phyloP scores from a whole-genome alignment of 2,888 invertebrate species.

The Patella depressa region DNA sequence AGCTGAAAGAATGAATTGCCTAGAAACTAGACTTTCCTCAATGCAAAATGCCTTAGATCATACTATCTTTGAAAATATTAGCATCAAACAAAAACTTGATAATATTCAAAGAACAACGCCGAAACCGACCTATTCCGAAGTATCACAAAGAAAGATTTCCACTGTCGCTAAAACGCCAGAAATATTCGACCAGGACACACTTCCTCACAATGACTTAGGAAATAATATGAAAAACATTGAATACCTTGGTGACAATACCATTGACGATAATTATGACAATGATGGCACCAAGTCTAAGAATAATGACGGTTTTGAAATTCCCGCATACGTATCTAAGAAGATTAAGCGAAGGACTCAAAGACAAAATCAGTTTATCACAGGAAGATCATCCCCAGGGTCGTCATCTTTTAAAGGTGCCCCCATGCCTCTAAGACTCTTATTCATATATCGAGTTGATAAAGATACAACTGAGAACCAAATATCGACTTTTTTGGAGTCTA shows the following conservation, averaged over 20 bases:
- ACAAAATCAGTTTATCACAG: background rate
- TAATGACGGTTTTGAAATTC: background rate
- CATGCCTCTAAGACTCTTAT: background rate
- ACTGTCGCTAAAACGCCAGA: background rate
- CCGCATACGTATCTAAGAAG: background rate
- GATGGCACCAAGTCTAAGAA: background rate
- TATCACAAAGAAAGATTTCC: background rate
- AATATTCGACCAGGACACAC: background rate
- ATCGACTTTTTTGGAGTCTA: background rate
- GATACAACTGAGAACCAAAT: conserved; percentile 1
- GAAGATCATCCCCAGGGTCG: background rate
- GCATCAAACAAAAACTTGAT: background rate
- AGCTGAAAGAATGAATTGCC: background rate
- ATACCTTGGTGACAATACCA: background rate
- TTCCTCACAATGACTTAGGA: background rate
- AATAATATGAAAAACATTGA: background rate
- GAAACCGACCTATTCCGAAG: background rate
- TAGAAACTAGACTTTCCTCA: background rate
- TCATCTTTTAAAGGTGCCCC: background rate
- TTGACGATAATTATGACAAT: background rate
- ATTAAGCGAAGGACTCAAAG: background rate
- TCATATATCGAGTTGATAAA: background rate
- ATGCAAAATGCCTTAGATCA: background rate
- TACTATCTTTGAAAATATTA: background rate
- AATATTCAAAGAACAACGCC: background rate